A percentile compares a stretch with the other conserved stretches of the same genome.
Evolutionary conservation across 2,888 invertebrate genomes (phyloP).

Genomic region (Leptopilina drosophilae): DNA sequence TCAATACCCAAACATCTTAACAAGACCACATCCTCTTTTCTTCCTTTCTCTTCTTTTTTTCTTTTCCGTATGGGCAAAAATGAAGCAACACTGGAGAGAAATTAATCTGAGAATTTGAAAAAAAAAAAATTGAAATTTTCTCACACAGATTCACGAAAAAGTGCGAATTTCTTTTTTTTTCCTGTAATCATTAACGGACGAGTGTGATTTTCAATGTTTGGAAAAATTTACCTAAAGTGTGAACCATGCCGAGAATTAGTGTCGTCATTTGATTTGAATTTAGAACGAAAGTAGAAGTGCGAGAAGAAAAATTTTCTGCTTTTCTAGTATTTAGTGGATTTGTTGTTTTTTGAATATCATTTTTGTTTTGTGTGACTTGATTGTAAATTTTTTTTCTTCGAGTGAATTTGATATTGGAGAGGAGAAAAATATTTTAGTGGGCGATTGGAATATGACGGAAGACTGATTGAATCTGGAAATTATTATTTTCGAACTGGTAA

Average conservation of each 20-base stretch:
- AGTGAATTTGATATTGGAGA: not conserved
- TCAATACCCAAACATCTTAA: constrained; percentile 33
- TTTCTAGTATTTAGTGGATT: not conserved
- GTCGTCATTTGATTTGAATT: not conserved
- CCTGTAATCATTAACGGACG: no score
- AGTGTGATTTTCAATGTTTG: constrained; percentile 17
- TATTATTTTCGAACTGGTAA: constrained; percentile 19
- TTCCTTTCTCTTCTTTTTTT: no score
- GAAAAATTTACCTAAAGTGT: constrained; percentile 24
- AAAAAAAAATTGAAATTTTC: no score
- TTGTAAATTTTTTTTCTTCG: not conserved
- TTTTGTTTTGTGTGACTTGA: constrained; percentile 6
- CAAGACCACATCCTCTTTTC: not conserved
- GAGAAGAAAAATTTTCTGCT: not conserved
- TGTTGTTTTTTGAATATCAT: not conserved
- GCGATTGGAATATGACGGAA: constrained; percentile 13
- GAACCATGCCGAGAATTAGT: constrained; percentile 33
- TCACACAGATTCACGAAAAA: no score
- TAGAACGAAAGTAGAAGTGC: constrained; percentile 31
- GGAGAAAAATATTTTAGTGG: not conserved
- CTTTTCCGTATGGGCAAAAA: not conserved
- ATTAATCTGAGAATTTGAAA: constrained; percentile 9
- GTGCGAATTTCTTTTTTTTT: not conserved
- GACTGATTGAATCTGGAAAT: constrained; percentile 20
- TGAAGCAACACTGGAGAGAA: constrained; percentile 31